These are phyloP conservation scores for Rhineura floridana DNA, from an alignment of 2,113 vertebrate genomes.

Conservation along the genomic window DNA sequence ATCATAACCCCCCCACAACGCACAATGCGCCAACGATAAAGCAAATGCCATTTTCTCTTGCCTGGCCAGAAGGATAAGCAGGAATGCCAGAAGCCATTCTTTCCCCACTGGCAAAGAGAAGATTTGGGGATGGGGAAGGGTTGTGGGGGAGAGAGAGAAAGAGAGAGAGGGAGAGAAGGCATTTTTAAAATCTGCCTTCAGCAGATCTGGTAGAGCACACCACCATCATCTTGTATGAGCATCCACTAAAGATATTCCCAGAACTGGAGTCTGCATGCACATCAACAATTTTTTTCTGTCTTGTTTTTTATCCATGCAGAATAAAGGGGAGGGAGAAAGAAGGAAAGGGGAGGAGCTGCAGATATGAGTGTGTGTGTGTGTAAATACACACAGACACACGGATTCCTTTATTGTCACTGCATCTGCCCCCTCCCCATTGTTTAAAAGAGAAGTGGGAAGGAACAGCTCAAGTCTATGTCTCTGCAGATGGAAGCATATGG, in stretches of 20 bases:
- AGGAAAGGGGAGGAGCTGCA: background rate
- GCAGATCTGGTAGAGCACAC: background rate
- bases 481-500: constrained; percentile 9
- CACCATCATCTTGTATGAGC: background rate
- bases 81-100: background rate
- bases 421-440: background rate
- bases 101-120: background rate
- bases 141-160: background rate
- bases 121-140: background rate
- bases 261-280: background rate
- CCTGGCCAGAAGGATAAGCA: background rate
- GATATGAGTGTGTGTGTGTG: background rate
- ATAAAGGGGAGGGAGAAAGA: background rate
- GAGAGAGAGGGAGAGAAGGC: too few species aligned
- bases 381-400: background rate
- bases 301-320: constrained; percentile 8
- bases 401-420: background rate
- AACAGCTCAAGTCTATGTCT: background rate
- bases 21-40: constrained; percentile 36
- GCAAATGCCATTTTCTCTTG: constrained; percentile 26
- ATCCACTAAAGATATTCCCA: background rate
- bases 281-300: background rate
- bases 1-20: constrained; percentile 21
- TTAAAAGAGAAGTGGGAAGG: background rate
- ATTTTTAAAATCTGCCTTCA: background rate